These are phyloP conservation scores for Chionoecetes opilio DNA, from an alignment of 1,140 invertebrate genomes.

Conservation along the genomic window DNA sequence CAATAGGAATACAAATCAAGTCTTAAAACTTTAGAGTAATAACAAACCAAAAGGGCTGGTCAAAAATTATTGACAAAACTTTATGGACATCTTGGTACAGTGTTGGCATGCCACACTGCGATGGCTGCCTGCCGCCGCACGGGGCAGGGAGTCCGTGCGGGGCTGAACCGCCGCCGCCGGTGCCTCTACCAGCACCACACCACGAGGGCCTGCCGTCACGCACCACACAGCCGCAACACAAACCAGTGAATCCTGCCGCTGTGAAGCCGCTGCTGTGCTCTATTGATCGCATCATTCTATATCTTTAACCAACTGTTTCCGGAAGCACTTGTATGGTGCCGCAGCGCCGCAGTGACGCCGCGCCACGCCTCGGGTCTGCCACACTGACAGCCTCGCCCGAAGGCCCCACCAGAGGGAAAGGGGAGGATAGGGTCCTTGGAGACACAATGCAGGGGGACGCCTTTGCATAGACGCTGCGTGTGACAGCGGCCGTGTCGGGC, in stretches of 20 bases:
- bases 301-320: not conserved
- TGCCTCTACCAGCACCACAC: not conserved
- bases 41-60: too few relatives aligned
- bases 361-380: not conserved
- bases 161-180: not conserved
- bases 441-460: not conserved
- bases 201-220: not conserved
- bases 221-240: not conserved
- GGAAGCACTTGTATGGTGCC: not conserved
- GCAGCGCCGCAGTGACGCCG: not conserved
- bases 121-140: too few relatives aligned
- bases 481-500: too few relatives aligned
- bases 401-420: not conserved
- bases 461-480: not conserved
- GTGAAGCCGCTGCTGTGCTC: not conserved
- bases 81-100: too few relatives aligned
- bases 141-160: too few relatives aligned
- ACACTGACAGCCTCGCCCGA: too few relatives aligned
- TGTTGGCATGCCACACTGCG: too few relatives aligned
- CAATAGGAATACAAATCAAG: too few relatives aligned
- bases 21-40: too few relatives aligned
- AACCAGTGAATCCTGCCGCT: not conserved
- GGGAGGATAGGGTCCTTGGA: not conserved
- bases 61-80: too few relatives aligned
- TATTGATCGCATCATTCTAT: not conserved